A percentile compares a stretch with the other conserved stretches of the same genome.
These are phyloP conservation scores for Neosilurus hyrtlii DNA, from an alignment of 2,797 vertebrate species.

Conservation along the genomic window DNA sequence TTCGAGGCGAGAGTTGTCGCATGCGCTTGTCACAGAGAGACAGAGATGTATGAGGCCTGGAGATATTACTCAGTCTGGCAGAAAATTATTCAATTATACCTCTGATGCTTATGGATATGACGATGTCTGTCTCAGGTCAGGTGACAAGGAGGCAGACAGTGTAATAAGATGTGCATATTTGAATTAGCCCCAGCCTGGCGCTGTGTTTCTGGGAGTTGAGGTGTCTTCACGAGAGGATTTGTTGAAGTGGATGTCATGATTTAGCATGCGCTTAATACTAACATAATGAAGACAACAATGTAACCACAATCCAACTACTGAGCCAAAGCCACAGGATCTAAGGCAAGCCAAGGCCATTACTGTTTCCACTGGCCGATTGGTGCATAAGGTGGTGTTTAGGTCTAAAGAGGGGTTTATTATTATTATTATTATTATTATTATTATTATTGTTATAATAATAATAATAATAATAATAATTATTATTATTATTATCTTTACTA, in stretches of 20 bases:
- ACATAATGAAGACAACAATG: neutral
- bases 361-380: no score
- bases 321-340: no score
- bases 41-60: constrained; percentile 43
- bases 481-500: no score
- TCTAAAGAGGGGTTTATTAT: no score
- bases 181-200: constrained; percentile 14
- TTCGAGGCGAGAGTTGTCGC: constrained; percentile 27
- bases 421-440: no score
- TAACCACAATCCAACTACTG: no score
- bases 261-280: neutral
- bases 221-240: constrained; percentile 15
- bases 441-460: no score
- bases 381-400: no score
- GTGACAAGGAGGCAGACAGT: constrained; percentile 32
- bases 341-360: no score
- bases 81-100: constrained; percentile 56
- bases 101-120: constrained; percentile 54
- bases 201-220: constrained; percentile 15
- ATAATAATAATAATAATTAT: no score
- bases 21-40: constrained; percentile 33
- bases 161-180: constrained; percentile 46
- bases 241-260: constrained; percentile 25
- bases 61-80: constrained; percentile 54
- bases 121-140: constrained; percentile 50